Evolutionary conservation across 2,888 invertebrate species (phyloP), one percentile per base, ranked within the genome.

Genomic region (Graphium colonna): DNA sequence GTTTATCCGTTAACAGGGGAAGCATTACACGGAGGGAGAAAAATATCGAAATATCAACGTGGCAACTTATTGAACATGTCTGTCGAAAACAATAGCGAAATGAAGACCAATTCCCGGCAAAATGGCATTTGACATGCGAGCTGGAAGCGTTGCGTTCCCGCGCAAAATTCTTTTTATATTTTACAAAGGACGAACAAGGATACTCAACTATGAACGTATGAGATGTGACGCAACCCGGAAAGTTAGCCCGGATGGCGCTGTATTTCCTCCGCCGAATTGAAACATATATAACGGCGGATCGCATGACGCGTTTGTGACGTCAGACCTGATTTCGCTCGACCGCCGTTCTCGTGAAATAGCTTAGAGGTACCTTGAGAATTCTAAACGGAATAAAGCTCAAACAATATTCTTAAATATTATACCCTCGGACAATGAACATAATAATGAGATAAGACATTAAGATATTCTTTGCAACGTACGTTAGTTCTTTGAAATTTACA

Each of bases 101-200:
- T 63, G 62, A 62, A 58, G 58, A 63, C 55, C 61, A 61, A 61
- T 63, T 63, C 61, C 5, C 63, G 57, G 50, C 61, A 58, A 55
- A 66, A 68, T 62, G 59, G 49, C 64, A 62, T 70, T 69, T 71
- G 71, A 70, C 66, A 71, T 56, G 65, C 62, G 67, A 71, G 62
- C 65, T 59, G 58, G 63, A 60, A 64, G 62, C 63, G 63, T 60
- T 62, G 59, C 59, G 62, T 65, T 64, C 60, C 21, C 56, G 53
- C 52, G 58, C 64, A 64, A 58, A 64, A 58, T 62, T 58, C 62
- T 56, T 54, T 21, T 58, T 60, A 60, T 48, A 46, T 51, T 55
- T 50, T 53, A 58, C 60, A 60, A 62, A 56, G 57, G 60, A 55
- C 55, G 60, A 56, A 57, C 56, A 53, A 59, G 56, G 57, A 61